Evolutionary conservation across 2,797 vertebrate species (phyloP).

Genomic region (Limosa lapponica): DNA sequence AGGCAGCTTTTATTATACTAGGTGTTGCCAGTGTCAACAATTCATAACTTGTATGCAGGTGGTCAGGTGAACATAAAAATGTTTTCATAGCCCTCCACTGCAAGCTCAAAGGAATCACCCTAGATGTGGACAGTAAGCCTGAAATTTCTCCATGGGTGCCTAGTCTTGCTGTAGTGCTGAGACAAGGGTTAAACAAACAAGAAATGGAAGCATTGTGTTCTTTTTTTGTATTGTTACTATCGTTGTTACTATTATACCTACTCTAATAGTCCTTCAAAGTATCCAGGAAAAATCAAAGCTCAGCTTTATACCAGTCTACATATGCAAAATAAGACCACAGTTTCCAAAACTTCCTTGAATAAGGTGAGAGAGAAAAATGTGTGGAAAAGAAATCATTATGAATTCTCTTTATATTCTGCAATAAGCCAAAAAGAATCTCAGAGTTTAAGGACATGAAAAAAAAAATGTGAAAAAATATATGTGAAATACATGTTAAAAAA

Average conservation of each 20-base stretch:
- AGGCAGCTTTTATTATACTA: not conserved
- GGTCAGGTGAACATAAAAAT: not conserved
- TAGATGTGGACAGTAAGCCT: not conserved
- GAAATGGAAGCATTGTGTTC: not conserved
- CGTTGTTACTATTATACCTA: rapidly evolving
- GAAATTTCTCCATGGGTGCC: not conserved
- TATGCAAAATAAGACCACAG: not conserved
- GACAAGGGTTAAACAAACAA: not conserved
- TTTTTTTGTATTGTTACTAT: not conserved
- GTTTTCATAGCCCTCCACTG: not conserved
- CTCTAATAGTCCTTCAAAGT: not conserved
- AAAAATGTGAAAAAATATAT: not conserved
- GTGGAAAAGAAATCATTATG: not conserved
- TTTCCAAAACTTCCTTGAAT: not conserved
- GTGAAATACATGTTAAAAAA: not conserved
- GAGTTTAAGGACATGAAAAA: not conserved
- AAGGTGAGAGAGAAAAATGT: not conserved
- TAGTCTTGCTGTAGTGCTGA: not conserved
- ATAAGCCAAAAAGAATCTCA: not conserved
- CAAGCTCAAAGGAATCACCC: not conserved
- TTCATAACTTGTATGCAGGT: not conserved
- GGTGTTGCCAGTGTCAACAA: not conserved
- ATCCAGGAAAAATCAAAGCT: not conserved
- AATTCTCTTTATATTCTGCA: not conserved
- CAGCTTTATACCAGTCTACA: not conserved